Evolutionary conservation across 53 echinoderm and acorn worm genomes (phyloP).

Genomic region (Henricia sp.): DNA sequence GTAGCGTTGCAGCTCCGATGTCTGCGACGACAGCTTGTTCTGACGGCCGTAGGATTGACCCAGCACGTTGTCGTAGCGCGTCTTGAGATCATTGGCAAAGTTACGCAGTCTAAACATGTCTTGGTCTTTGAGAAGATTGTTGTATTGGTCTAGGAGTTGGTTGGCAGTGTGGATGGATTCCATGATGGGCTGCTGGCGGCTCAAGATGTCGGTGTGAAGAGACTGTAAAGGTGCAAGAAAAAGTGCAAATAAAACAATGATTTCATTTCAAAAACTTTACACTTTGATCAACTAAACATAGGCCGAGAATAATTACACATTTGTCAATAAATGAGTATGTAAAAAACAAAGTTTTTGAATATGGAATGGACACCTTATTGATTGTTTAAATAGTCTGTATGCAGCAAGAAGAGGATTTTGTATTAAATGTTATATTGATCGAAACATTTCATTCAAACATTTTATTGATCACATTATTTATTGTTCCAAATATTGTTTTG

Average conservation of each 20-base stretch:
- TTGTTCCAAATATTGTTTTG: too few species aligned
- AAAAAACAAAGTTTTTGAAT: too few species aligned
- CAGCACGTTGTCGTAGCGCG: constrained; percentile 79
- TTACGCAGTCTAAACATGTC: constrained; percentile 91
- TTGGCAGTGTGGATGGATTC: constrained; percentile 91
- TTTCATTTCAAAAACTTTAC: too few species aligned
- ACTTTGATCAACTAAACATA: too few species aligned
- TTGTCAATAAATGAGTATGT: too few species aligned
- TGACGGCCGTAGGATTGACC: constrained; percentile 92
- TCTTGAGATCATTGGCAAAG: constrained; percentile 81
- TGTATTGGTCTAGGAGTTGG: constrained; percentile 85
- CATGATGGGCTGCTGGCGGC: constrained; percentile 91
- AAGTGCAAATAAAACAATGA: not conserved
- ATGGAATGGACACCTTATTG: too few species aligned
- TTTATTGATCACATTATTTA: too few species aligned
- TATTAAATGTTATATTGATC: too few species aligned
- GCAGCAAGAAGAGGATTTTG: too few species aligned
- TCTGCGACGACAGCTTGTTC: constrained; percentile 78
- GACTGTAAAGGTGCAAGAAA: constrained; percentile 42
- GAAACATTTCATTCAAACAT: too few species aligned
- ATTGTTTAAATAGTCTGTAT: too few species aligned
- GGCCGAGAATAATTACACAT: too few species aligned
- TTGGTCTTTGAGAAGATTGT: constrained; percentile 84
- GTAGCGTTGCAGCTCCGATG: constrained; percentile 76
- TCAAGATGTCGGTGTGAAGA: constrained; percentile 87